Evolutionary conservation across 2,888 invertebrate species (phyloP), one percentile per base, ranked within the genome.

Genomic region (Elmis aenea): DNA sequence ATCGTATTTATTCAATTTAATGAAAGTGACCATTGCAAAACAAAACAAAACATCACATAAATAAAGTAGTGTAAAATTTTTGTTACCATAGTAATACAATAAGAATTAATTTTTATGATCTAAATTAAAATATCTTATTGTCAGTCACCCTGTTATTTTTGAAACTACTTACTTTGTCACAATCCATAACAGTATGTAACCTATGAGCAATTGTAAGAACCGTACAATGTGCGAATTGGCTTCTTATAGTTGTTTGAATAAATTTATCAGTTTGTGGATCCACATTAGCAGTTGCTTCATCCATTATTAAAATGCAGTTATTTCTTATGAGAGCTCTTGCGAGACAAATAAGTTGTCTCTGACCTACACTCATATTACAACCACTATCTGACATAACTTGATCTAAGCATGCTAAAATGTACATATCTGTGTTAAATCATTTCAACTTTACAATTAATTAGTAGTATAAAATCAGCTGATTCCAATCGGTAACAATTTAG

Each of bases 271-370:
- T 76, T 54, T 73, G 70, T n/a, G 75, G 73, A 54, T 77, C 77
- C 1, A 74, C 73, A 52, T 74, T 75, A 18, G 75, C 75, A 2
- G 73, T 75, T 4, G 75, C 77, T 57, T 77, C 77, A 46, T 77
- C 77, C 72, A 77, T 70, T 20, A 77, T 76, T 2, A 89, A 71
- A 30, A 89, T 76, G 38, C 71, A 77, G 59, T 85, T 86, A 39
- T 80, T 79, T 29, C 81, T 71, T 4, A 89, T 69, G 33, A 89
- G 76, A 0, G 89, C 88, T 35, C 89, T 71, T 0, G 87, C 88
- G 36, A 90, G 67, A 55, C 88, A 89, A 34, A 90, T 73, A 39
- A 89, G 68, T 62, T 90, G 89, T 15, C 86, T 69, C 59, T 89
- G 86, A 0, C 89, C 90, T 33, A 86, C 82, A 22, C 87, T 87